Evolutionary conservation across 2,797 vertebrate genomes (phyloP).

Genomic region (Perodicticus potto): DNA sequence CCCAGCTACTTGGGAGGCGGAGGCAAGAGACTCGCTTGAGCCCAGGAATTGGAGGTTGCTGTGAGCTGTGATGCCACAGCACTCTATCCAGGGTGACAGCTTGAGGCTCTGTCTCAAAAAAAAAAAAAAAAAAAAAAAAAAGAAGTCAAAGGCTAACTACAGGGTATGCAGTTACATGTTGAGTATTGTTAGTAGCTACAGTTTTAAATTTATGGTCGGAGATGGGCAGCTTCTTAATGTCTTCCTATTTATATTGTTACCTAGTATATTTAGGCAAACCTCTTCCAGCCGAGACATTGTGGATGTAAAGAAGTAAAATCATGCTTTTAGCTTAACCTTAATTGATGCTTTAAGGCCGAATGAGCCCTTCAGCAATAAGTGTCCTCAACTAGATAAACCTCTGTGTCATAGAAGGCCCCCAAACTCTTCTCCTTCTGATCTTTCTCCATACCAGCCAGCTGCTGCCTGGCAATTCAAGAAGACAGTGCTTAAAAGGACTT

Average conservation of each 20-base stretch:
- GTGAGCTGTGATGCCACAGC: too few species aligned
- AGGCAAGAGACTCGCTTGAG: too few species aligned
- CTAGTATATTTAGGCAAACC: constrained; percentile 3
- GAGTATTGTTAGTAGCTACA: background rate
- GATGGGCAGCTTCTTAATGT: background rate
- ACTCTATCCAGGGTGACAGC: too few species aligned
- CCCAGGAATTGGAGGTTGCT: too few species aligned
- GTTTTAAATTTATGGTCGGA: background rate
- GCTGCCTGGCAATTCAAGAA: constrained; percentile 84
- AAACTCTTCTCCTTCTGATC: constrained; percentile 69
- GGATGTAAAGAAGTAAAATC: constrained; percentile 53
- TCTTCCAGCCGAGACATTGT: background rate
- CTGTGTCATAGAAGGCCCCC: constrained; percentile 56
- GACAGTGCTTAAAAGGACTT: constrained; percentile 90
- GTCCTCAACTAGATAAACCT: constrained; percentile 55
- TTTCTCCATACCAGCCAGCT: constrained; percentile 72
- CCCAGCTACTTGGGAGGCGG: too few species aligned
- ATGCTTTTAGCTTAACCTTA: constrained; percentile 68
- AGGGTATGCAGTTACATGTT: too few species aligned
- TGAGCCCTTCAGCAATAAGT: constrained; percentile 64
- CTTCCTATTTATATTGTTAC: constrained; percentile 30
- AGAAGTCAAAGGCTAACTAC: background rate
- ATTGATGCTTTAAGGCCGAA: constrained; percentile 62
- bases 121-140: background rate
- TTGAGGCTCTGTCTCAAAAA: too few species aligned